Evolutionary conservation across 1,140 invertebrate genomes (phyloP).

Genomic region (Orchestia grillus): DNA sequence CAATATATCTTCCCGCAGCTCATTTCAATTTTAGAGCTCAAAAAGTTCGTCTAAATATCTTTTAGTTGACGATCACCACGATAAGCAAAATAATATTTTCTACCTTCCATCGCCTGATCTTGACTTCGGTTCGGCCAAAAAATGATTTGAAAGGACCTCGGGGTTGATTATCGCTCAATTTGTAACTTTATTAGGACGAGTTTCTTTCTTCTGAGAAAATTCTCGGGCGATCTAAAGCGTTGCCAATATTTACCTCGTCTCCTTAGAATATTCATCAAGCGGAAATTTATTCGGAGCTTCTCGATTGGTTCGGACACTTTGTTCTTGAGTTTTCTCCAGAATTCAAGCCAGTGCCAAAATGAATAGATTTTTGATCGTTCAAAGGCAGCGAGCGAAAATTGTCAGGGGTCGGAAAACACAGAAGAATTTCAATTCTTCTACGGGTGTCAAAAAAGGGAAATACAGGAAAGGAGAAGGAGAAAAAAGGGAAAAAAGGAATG

Average conservation of each 20-base stretch:
- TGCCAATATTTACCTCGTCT: conserved; percentile 16
- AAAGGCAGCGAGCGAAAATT: neutral
- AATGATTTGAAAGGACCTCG: neutral
- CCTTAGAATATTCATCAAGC: conserved; percentile 28
- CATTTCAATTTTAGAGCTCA: neutral
- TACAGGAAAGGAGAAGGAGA: too few relatives aligned
- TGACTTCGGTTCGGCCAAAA: neutral
- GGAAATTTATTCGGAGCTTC: conserved; percentile 1
- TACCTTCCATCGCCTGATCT: neutral
- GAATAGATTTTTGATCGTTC: conserved; percentile 11
- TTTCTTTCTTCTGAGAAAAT: neutral
- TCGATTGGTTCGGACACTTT: conserved; percentile 35
- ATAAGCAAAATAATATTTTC: neutral
- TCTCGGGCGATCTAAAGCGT: neutral
- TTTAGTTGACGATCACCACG: neutral
- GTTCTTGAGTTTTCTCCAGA: neutral
- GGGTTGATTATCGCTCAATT: neutral
- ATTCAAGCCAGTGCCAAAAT: neutral
- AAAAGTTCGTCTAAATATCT: neutral
- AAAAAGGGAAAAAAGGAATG: neutral
- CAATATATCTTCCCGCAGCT: neutral
- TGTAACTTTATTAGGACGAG: conserved; percentile 16
- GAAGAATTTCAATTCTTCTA: neutral
- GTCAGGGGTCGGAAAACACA: neutral
- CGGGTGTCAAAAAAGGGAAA: neutral